Conservation (phyloP, 2,888 invertebrate species). For the Philaethria dido region DNA sequence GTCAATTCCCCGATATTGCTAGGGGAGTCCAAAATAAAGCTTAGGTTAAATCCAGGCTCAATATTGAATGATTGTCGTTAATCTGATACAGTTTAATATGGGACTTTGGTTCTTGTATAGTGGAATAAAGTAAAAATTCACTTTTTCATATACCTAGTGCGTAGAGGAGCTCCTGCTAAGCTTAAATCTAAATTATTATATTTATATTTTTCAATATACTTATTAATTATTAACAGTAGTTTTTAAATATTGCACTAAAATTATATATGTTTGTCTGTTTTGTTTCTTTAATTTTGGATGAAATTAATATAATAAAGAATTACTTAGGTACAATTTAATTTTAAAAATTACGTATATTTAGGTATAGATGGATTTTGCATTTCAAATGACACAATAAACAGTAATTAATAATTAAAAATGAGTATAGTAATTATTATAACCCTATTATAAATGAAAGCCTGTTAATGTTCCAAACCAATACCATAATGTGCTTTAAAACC, state of each 20-base stretch:
- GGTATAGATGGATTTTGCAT: too few species aligned
- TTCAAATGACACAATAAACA: too few species aligned
- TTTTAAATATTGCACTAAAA: too few species aligned
- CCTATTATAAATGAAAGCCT: not conserved
- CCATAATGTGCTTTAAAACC: conserved; percentile 3
- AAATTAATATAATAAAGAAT: too few species aligned
- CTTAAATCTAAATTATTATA: too few species aligned
- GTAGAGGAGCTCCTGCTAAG: too few species aligned
- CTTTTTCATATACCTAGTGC: not conserved
- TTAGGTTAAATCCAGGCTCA: conserved; percentile 27
- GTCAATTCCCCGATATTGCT: conserved; percentile 30
- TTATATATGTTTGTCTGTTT: too few species aligned
- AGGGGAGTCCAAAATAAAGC: conserved; percentile 33
- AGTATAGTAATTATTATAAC: not conserved
- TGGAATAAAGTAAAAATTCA: not conserved
- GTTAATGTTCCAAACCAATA: conserved; percentile 4
- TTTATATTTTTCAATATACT: too few species aligned
- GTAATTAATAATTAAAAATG: not conserved
- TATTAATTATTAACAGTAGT: too few species aligned
- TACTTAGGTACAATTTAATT: too few species aligned
- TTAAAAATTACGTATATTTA: not conserved
- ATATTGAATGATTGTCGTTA: conserved; percentile 23
- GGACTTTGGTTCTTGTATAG: conserved; percentile 1
- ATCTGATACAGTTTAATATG: conserved; percentile 20
- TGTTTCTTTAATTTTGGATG: too few species aligned